Conservation (phyloP, 2,113 vertebrate genomes). For the Hiodon tergisus region DNA sequence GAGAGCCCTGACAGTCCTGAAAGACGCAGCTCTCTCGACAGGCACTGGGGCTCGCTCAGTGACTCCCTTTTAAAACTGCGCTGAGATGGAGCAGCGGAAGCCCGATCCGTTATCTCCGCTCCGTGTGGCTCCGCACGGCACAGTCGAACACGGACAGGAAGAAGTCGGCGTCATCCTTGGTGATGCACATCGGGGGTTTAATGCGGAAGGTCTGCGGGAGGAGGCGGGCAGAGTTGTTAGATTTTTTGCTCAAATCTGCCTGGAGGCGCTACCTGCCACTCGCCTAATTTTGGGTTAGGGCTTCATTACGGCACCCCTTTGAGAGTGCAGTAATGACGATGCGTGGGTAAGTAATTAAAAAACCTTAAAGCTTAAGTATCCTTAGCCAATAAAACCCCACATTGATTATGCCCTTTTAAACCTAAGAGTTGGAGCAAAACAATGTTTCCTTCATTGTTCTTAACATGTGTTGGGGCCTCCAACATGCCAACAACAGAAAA, state of each 20-base stretch:
- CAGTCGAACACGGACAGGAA: slow-evolving; percentile 73
- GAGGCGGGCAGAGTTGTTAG: background rate
- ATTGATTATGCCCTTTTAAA: too few relatives aligned
- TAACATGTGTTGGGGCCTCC: too few relatives aligned
- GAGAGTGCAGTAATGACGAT: too few relatives aligned
- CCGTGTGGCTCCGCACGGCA: slow-evolving; percentile 64
- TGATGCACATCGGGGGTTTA: slow-evolving; percentile 86
- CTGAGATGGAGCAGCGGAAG: background rate
- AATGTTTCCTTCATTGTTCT: too few relatives aligned
- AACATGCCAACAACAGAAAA: too few relatives aligned
- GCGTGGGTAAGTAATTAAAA: too few relatives aligned
- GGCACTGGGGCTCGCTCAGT: background rate
- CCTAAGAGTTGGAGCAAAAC: too few relatives aligned
- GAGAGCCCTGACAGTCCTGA: background rate
- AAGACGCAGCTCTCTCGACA: background rate
- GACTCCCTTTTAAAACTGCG: background rate
- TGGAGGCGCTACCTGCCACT: background rate
- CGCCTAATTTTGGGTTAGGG: too few relatives aligned
- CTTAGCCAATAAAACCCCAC: too few relatives aligned
- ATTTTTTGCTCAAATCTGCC: background rate
- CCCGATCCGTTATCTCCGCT: slow-evolving; percentile 48
- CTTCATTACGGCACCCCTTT: too few relatives aligned
- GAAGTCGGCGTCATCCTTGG: slow-evolving; percentile 75
- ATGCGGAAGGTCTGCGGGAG: slow-evolving; percentile 78
- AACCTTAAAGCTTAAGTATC: too few relatives aligned